Conservation (phyloP, 2,113 vertebrate genomes). For the Ovis canadensis region DNA sequence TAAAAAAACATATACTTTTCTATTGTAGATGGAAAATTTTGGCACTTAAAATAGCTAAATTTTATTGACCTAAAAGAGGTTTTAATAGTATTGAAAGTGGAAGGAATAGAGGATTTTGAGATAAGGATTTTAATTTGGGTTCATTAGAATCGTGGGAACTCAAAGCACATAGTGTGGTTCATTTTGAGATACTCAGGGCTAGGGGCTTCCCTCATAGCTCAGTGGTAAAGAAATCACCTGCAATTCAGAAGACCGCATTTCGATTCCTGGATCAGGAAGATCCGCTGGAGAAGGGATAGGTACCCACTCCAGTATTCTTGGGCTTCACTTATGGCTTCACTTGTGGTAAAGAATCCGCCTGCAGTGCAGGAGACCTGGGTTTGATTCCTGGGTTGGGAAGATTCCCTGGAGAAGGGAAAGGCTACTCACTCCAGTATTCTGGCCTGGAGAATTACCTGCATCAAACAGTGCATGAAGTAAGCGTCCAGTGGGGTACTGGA, state of each 20-base stretch:
- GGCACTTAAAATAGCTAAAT: conserved; percentile 15
- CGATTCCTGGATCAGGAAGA: neutral
- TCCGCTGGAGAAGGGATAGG: neutral
- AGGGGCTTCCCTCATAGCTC: neutral
- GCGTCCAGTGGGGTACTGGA: neutral
- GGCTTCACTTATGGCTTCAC: neutral
- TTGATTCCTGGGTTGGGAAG: neutral
- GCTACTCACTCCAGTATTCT: neutral
- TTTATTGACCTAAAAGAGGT: conserved; percentile 28
- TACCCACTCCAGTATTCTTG: neutral
- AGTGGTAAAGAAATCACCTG: neutral
- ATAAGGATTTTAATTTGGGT: conserved; percentile 32
- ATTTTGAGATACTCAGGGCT: neutral
- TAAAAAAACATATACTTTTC: conserved; percentile 10
- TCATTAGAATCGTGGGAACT: conserved; percentile 43
- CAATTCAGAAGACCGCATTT: neutral
- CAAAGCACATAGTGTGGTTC: neutral
- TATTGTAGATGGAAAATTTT: neutral
- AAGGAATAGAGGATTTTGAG: conserved; percentile 43
- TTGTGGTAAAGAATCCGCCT: neutral
- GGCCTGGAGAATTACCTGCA: neutral
- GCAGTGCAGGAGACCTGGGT: neutral
- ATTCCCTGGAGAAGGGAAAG: neutral
- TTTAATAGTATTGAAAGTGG: conserved; percentile 33
- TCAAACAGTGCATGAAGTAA: neutral